Conservation (phyloP, 2,113 vertebrate species). For the Gavia stellata region DNA sequence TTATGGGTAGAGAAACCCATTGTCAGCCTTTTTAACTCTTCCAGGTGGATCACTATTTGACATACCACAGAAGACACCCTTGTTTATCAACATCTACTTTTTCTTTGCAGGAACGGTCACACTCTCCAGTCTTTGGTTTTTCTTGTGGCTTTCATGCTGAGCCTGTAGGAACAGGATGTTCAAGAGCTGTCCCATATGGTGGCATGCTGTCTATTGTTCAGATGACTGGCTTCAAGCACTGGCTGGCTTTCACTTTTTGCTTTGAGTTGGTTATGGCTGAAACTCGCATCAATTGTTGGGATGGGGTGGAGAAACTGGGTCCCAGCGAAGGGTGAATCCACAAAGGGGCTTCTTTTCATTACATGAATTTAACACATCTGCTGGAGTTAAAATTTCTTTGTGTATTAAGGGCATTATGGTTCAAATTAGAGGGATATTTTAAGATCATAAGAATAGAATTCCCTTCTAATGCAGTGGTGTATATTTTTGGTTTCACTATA, state of each 20-base stretch:
- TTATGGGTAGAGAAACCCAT: rapidly evolving
- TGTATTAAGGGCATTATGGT: conserved; percentile 58
- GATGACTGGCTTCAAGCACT: background rate
- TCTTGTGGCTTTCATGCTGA: conserved; percentile 22
- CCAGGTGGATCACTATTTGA: background rate
- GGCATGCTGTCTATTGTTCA: conserved; percentile 25
- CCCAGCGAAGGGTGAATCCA: background rate
- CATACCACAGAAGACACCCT: background rate
- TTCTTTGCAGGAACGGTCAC: conserved; percentile 4
- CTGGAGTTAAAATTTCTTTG: conserved; percentile 53
- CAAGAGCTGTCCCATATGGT: conserved; percentile 6
- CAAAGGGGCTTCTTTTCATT: conserved; percentile 44
- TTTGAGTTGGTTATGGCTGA: conserved; percentile 50
- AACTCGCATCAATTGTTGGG: conserved; percentile 13
- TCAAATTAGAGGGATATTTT: conserved; percentile 71
- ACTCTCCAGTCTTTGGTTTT: background rate
- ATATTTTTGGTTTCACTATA: conserved; percentile 54
- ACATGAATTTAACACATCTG: conserved; percentile 62
- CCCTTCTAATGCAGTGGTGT: conserved; percentile 38
- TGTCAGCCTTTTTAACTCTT: background rate
- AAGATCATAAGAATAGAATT: conserved; percentile 63
- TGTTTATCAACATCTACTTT: conserved; percentile 7
- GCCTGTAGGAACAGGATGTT: conserved; percentile 12
- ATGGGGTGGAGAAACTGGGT: background rate
- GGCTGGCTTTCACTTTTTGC: conserved; percentile 51